A percentile compares a stretch with the other conserved stretches of the same genome.
Conservation (phyloP, 2,888 invertebrate species). For the Cotesia congregata region DNA sequence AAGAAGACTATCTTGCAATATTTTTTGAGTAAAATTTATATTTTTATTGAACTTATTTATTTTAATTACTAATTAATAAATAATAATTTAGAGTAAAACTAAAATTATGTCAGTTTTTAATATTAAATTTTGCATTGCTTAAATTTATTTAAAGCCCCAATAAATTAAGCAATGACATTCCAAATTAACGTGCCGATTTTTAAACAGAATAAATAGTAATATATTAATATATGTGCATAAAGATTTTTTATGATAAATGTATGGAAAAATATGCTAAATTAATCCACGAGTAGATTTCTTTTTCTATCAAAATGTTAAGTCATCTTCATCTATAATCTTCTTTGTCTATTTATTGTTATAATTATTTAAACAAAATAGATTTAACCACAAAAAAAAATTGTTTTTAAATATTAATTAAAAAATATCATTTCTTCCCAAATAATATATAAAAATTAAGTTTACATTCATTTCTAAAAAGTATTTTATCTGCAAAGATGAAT, state of each 20-base stretch:
- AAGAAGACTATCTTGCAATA: slow-evolving; percentile 45
- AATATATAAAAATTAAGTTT: too few species aligned
- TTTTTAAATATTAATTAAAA: too few species aligned
- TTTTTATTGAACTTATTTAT: too few species aligned
- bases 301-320: slow-evolving; percentile 42
- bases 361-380: slow-evolving; percentile 41
- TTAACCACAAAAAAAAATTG: too few species aligned
- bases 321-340: slow-evolving; percentile 45
- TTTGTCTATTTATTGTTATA: slow-evolving; percentile 62
- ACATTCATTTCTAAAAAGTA: too few species aligned
- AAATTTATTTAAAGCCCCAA: not conserved
- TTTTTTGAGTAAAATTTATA: not conserved
- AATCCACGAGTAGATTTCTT: slow-evolving; percentile 29
- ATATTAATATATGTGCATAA: not conserved
- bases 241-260: slow-evolving; percentile 48
- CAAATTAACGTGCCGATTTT: slow-evolving; percentile 21
- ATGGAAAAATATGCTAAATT: slow-evolving; percentile 60
- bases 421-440: too few species aligned
- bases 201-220: not conserved
- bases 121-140: not conserved
- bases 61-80: too few species aligned
- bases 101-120: too few species aligned
- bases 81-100: too few species aligned
- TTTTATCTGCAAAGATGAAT: too few species aligned
- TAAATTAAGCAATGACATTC: slow-evolving; percentile 33